A percentile compares a stretch with the other conserved stretches of the same genome.
These are phyloP conservation scores for Gonioctena quinquepunctata DNA, from an alignment of 1,140 invertebrate genomes.

Conservation along the genomic window DNA sequence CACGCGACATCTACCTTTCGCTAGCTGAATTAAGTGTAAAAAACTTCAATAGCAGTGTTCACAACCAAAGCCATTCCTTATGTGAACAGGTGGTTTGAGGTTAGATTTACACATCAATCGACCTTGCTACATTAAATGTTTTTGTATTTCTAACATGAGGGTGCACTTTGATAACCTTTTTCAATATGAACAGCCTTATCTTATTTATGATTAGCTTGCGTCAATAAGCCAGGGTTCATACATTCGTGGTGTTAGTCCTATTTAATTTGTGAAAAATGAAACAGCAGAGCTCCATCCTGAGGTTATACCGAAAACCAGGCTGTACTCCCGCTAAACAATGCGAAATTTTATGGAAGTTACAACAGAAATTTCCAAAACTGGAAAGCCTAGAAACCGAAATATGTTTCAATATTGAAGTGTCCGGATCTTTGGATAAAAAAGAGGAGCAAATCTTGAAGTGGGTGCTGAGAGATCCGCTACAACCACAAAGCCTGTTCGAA, in stretches of 20 bases:
- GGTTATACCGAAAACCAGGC: constrained; percentile 46
- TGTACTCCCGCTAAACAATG: constrained; percentile 45
- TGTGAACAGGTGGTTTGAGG: too few relatives aligned
- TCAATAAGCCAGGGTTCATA: too few relatives aligned
- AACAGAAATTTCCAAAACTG: constrained; percentile 33
- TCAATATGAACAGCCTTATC: too few relatives aligned
- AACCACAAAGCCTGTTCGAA: constrained; percentile 59
- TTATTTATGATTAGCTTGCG: too few relatives aligned
- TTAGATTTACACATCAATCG: too few relatives aligned
- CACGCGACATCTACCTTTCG: too few relatives aligned
- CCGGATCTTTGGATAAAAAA: constrained; percentile 58
- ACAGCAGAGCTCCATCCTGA: constrained; percentile 33
- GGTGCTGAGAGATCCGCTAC: constrained; percentile 71
- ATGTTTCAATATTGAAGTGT: constrained; percentile 78
- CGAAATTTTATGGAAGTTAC: constrained; percentile 46
- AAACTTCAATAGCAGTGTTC: too few relatives aligned
- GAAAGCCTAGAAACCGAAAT: constrained; percentile 68
- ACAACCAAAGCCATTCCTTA: too few relatives aligned
- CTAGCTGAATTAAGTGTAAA: too few relatives aligned
- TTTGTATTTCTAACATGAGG: too few relatives aligned
- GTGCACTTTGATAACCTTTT: too few relatives aligned
- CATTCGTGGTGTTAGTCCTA: not conserved
- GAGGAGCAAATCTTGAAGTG: constrained; percentile 68
- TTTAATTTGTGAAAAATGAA: constrained; percentile 16
- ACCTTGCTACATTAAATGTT: too few relatives aligned